Evolutionary conservation across 2,888 invertebrate genomes (phyloP), one percentile per base, ranked within the genome.

Genomic region (Lottia gigantea): DNA sequence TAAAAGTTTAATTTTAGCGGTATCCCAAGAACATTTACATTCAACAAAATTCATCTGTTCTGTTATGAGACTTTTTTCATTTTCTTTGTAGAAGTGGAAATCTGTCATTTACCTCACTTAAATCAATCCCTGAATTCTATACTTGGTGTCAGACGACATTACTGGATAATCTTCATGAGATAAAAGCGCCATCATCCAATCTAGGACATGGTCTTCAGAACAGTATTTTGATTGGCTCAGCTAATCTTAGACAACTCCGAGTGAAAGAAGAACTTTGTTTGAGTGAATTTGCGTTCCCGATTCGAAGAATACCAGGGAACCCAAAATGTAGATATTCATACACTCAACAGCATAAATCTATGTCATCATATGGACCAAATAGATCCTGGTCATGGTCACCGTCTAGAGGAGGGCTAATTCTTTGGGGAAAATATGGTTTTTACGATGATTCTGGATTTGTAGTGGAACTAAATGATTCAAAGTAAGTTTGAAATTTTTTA

Each of bases 391-490:
- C 62, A 6, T 72, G 55, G 55, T 12, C 19, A 14, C 19, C 55
- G 1, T 2, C 55, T 11, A 19, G 23, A 55, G 55, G 55, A 3
- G 55, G 55, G 31, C 62, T 67, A 45, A 67, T 64, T 15, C 71
- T 78, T 47, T 82, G 76, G 71, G 83, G 84, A 14, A 72, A 74
- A 31, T 75, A 79, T 73, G 80, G 77, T 23, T 65, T 80, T 46
- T 86, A 86, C 74, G 84, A 81, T 40, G 78, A 80, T 11, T 80
- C 79, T 40, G 87, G 86, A 12, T 85, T 75, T 67, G 68, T 76
- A 16, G 64, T 81, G 11, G 70, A 70, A 63, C 74, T 82, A 1
- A 75, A 79, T 49, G 66, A 70, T 12, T 72, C 78, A 46, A 78
- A 80, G 82, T 81, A 73, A 68, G 66, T 72, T 7, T 16, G 71